A percentile compares a stretch with the other conserved stretches of the same genome.
phyloP scores from a whole-genome alignment of 2,888 invertebrate species.

The Erynnis tages region DNA sequence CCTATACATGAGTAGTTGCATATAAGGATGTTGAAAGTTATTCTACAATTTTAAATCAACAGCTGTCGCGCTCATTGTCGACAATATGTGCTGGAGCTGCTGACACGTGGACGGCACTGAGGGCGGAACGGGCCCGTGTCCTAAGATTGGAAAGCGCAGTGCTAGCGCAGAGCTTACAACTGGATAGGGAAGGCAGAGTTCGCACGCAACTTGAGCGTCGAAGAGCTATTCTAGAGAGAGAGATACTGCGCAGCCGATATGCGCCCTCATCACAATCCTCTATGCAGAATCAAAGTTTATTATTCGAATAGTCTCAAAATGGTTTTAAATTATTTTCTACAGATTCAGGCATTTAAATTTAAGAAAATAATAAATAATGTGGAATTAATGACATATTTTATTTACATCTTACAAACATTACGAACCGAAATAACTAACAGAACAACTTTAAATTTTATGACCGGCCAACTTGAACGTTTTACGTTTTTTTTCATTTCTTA shows the following conservation, averaged over 20 bases:
- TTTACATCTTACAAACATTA: background rate
- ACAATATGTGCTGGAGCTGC: conserved; percentile 58
- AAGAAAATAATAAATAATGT: conserved; percentile 32
- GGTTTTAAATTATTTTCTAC: conserved; percentile 33
- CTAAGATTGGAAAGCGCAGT: conserved; percentile 65
- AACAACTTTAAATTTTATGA: conserved; percentile 45
- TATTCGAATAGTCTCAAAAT: conserved; percentile 8
- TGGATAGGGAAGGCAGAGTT: conserved; percentile 63
- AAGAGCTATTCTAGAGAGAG: conserved; percentile 59
- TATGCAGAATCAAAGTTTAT: conserved; percentile 46
- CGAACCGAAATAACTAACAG: background rate
- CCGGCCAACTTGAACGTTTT: conserved; percentile 71
- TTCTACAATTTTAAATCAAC: conserved; percentile 12
- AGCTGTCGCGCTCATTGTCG: conserved; percentile 61
- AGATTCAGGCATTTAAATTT: conserved; percentile 42
- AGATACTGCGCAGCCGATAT: conserved; percentile 49
- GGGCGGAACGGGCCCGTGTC: conserved; percentile 64
- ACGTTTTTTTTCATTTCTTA: conserved; percentile 54
- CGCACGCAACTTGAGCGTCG: conserved; percentile 67
- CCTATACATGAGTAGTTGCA: background rate
- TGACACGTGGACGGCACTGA: conserved; percentile 66
- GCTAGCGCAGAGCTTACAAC: conserved; percentile 60
- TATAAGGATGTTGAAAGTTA: background rate
- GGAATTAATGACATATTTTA: too few relatives aligned
- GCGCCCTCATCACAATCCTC: conserved; percentile 34